Evolutionary conservation across 2,797 vertebrate genomes (phyloP).

Genomic region (Intellagama lesueurii): DNA sequence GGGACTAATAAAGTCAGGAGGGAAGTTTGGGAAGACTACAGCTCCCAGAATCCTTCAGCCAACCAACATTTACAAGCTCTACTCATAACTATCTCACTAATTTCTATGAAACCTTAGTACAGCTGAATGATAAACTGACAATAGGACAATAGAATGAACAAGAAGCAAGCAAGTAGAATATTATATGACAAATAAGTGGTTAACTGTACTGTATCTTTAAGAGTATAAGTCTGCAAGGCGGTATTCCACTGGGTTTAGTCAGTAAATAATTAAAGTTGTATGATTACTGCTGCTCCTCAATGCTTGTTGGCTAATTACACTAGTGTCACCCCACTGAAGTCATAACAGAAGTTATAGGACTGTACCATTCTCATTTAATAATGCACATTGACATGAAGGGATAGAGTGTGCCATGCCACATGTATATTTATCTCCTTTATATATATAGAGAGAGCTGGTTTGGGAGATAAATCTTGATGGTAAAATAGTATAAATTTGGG

Average conservation of each 20-base stretch:
- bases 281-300: background rate
- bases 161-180: too few species aligned
- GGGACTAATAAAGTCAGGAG: too few species aligned
- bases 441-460: constrained; percentile 11
- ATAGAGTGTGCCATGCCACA: background rate
- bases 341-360: background rate
- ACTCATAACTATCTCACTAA: too few species aligned
- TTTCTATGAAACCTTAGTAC: too few species aligned
- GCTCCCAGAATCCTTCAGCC: too few species aligned
- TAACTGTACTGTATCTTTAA: background rate
- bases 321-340: background rate
- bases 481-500: constrained; percentile 9
- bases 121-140: too few species aligned
- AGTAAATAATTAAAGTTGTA: background rate
- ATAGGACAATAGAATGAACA: too few species aligned
- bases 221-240: background rate
- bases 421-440: background rate
- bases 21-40: too few species aligned
- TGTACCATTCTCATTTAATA: background rate
- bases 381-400: background rate
- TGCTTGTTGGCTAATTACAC: background rate
- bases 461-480: constrained; percentile 10
- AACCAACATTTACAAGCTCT: too few species aligned
- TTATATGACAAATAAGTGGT: too few species aligned
- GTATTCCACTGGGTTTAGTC: background rate